Base-by-base conservation (phyloP, 2,113 vertebrate species). In the Oenanthe oenanthe region DNA sequence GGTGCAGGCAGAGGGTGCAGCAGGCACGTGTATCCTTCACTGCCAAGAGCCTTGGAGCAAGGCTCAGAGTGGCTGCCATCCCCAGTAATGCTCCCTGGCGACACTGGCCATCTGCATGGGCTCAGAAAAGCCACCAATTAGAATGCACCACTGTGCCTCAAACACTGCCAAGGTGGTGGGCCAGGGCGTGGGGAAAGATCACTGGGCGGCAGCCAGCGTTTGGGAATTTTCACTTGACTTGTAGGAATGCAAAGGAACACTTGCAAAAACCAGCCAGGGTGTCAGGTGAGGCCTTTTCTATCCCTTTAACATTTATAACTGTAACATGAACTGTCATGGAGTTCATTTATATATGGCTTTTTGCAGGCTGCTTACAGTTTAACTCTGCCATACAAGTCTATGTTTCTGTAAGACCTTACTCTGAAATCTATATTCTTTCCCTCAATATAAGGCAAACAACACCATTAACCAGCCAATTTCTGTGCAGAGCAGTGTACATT, bases 221-320 rank as follows among this genome's bases (percentile, higher is more conserved):
- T 48, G n/a, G 45, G 92, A 79, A 86, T 96, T 92, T 90, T 88
- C 92, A 84, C 78, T 93, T 81, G 90, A 60, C 80, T 90, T 26
- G 10, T 40, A 93, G 70, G 93, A 95, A 78, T 92, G 89, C 42
- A 95, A 96, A 97, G 48, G 78, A 95, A 93, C 65, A 70, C 74
- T 86, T 72, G 58, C 10, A 29, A 74, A 79, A 66, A 43, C 26
- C 72, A 89, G 85, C 47, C 67, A 88, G 92, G 85, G 63, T 66
- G 88, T 45, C 60, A 93, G 70, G 63, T 54, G 88, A 67, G 79
- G 53, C 36, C 67, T 73, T 93, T 91, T 81, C 63, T 72, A 68
- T 92, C 73, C 60, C 94, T 94, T 91, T 95, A 88, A 40, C 77
- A 93, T 96, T 98, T 96, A 94, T 88, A 94, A 84, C 78, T 93